Percentiles rank a stretch among this genome's conserved stretches.
Conservation (phyloP, 2,797 vertebrate species). For the Ceryle rudis region DNA sequence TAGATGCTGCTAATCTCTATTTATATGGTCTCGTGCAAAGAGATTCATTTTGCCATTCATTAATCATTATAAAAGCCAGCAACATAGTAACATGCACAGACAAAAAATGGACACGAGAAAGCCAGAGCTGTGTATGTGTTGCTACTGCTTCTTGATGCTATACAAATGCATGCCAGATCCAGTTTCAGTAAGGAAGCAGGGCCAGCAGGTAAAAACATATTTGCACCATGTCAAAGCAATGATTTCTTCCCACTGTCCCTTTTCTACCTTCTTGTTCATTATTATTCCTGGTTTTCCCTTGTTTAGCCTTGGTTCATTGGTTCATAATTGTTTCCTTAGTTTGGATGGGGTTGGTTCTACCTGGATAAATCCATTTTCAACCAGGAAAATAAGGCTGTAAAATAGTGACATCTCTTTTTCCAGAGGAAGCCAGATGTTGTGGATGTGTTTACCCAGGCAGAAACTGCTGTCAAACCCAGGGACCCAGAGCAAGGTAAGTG, state of each 20-base stretch:
- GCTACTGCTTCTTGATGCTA: neutral
- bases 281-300: neutral
- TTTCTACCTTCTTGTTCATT: neutral
- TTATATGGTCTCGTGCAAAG: neutral
- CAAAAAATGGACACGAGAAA: neutral
- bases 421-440: neutral
- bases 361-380: neutral
- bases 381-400: neutral
- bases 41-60: neutral
- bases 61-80: slow-evolving; percentile 21
- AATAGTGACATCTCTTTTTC: neutral
- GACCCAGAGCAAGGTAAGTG: neutral
- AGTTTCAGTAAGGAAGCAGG: neutral
- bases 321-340: neutral
- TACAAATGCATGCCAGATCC: neutral
- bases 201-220: neutral
- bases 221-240: neutral
- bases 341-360: neutral
- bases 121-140: neutral
- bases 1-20: neutral
- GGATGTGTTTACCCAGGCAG: neutral
- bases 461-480: neutral
- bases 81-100: neutral
- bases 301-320: neutral
- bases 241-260: neutral